Conservation (phyloP, 1,140 invertebrate genomes). For the Drosophila hydei region DNA sequence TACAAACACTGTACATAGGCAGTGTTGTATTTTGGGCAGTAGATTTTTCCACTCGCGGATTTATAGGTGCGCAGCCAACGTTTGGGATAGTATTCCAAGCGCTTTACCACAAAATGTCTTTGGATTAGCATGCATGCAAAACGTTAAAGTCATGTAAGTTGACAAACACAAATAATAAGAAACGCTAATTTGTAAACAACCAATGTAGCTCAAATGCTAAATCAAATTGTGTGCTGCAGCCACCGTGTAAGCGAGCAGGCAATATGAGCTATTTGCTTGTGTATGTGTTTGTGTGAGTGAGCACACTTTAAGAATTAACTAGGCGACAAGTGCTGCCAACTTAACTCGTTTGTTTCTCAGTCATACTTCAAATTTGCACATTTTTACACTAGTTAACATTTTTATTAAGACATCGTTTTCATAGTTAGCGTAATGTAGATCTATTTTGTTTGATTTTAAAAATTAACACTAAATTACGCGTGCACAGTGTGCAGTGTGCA, state of each 20-base stretch:
- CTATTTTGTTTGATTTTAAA: neutral
- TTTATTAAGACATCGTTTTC: neutral
- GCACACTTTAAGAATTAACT: conserved; percentile 38
- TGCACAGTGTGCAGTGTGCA: neutral
- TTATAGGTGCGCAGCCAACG: conserved; percentile 46
- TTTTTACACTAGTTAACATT: conserved; percentile 15
- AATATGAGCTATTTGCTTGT: conserved; percentile 7
- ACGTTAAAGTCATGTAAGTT: conserved; percentile 57
- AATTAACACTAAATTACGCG: neutral
- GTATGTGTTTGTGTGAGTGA: conserved; percentile 38
- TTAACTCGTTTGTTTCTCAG: conserved; percentile 12
- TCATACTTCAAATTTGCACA: conserved; percentile 14
- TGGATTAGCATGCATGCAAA: conserved; percentile 30
- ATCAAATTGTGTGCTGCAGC: conserved; percentile 28
- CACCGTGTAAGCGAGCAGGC: conserved; percentile 43
- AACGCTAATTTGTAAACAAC: conserved; percentile 15
- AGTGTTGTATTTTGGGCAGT: conserved; percentile 58
- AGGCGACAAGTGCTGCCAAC: conserved; percentile 46
- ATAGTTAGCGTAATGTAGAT: neutral
- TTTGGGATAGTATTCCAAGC: conserved; percentile 43
- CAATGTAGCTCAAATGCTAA: conserved; percentile 29
- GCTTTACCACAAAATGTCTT: conserved; percentile 43
- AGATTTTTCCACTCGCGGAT: conserved; percentile 41
- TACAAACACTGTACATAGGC: conserved; percentile 21
- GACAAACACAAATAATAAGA: conserved; percentile 4